Evolutionary conservation across 2,888 invertebrate species (phyloP).

Genomic region (Melinaea marsaeus): DNA sequence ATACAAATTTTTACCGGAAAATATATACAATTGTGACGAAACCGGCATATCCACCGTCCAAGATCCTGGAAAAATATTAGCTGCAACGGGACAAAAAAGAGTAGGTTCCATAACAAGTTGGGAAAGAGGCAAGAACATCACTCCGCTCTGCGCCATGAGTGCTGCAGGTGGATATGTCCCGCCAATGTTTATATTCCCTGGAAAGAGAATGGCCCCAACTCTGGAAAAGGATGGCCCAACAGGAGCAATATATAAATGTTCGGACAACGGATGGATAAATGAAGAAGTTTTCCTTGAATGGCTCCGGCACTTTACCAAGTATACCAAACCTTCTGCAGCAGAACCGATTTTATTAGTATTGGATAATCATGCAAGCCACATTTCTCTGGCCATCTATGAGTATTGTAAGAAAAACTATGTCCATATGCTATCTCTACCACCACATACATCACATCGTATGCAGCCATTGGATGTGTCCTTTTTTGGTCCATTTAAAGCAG

Average conservation of each 20-base stretch:
- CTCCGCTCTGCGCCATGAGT: too few species aligned
- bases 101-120: not conserved
- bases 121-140: too few species aligned
- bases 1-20: slow-evolving; percentile 18
- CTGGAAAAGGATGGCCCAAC: too few species aligned
- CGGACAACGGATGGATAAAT: too few species aligned
- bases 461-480: slow-evolving; percentile 37
- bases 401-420: slow-evolving; percentile 33
- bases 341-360: slow-evolving; percentile 38
- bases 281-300: not conserved
- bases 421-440: slow-evolving; percentile 34
- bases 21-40: slow-evolving; percentile 32
- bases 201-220: too few species aligned
- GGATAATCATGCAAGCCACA: slow-evolving; percentile 41
- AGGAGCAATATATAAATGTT: too few species aligned
- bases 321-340: slow-evolving; percentile 33
- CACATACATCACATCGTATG: slow-evolving; percentile 35
- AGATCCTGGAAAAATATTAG: slow-evolving; percentile 1
- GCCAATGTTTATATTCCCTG: too few species aligned
- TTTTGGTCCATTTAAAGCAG: slow-evolving; percentile 18
- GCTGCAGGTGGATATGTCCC: too few species aligned
- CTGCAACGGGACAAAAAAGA: not conserved
- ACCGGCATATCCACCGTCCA: slow-evolving; percentile 17
- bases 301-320: not conserved
- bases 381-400: slow-evolving; percentile 32